phyloP scores from a whole-genome alignment of 64 coral and sea anemone species.

The Exaiptasia diaphana region DNA sequence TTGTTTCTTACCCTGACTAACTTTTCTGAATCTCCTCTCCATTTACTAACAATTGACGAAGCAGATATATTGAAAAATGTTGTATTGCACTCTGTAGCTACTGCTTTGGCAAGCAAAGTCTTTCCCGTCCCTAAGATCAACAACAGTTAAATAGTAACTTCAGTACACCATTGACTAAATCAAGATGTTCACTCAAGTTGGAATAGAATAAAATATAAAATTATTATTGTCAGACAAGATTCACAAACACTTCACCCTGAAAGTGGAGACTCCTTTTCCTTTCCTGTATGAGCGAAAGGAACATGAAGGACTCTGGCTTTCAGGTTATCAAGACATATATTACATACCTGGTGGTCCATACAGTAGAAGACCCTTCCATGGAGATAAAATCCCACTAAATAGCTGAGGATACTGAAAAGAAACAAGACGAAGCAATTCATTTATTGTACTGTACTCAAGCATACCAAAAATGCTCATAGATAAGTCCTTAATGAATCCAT shows the following conservation, averaged over 20 bases:
- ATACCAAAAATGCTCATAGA: neutral
- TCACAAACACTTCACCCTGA: too few relatives aligned
- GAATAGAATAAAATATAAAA: too few relatives aligned
- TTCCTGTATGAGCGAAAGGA: too few relatives aligned
- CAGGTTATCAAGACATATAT: neutral
- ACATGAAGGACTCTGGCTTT: neutral
- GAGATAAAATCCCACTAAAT: slow-evolving; percentile 98
- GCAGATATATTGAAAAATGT: slow-evolving; percentile 99
- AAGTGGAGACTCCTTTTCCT: too few relatives aligned
- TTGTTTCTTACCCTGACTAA: slow-evolving; percentile 72
- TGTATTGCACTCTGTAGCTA: slow-evolving; percentile 96
- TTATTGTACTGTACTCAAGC: neutral
- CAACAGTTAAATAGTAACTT: too few relatives aligned
- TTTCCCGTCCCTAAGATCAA: slow-evolving; percentile 98
- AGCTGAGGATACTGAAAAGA: slow-evolving; percentile 89
- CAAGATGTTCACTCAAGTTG: too few relatives aligned
- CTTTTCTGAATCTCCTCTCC: slow-evolving; percentile 97
- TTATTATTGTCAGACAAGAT: too few relatives aligned
- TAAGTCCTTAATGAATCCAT: neutral
- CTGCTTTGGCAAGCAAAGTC: slow-evolving; percentile 92
- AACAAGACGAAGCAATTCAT: neutral
- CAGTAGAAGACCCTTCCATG: slow-evolving; percentile 88
- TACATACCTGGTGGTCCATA: slow-evolving; percentile 85
- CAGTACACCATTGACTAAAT: too few relatives aligned
- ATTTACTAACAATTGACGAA: slow-evolving; percentile 98